These are phyloP conservation scores for Helleia helle DNA, from an alignment of 2,888 invertebrate species.

Conservation along the genomic window DNA sequence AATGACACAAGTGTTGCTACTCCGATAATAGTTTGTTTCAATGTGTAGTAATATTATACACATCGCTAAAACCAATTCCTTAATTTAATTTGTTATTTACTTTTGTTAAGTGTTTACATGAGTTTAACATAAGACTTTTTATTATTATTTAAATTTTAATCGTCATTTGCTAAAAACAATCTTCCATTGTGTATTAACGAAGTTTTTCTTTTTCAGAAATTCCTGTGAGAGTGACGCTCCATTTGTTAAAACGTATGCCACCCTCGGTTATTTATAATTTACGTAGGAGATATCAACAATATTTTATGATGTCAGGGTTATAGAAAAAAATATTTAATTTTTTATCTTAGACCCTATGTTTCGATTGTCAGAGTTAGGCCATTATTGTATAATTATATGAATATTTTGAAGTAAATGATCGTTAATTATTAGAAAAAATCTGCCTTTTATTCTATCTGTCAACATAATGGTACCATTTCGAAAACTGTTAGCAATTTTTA, in stretches of 20 bases:
- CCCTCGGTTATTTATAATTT: constrained; percentile 92
- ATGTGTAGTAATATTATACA: no score
- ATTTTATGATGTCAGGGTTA: constrained; percentile 57
- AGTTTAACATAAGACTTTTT: no score
- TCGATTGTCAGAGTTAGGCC: constrained; percentile 51
- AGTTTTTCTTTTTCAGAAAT: constrained; percentile 79
- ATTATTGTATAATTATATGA: constrained; percentile 63
- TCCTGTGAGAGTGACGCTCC: constrained; percentile 90
- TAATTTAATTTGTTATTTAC: no score
- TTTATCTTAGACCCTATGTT: constrained; percentile 61
- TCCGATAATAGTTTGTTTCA: no score
- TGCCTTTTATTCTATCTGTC: constrained; percentile 44
- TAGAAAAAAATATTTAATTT: constrained; percentile 54
- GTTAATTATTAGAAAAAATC: constrained; percentile 69
- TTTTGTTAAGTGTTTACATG: no score
- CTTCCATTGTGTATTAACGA: no score
- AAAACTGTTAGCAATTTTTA: not conserved
- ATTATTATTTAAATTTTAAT: no score
- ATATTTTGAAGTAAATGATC: constrained; percentile 73
- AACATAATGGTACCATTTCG: not conserved
- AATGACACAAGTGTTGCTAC: no score
- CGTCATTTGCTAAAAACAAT: no score
- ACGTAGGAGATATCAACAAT: constrained; percentile 60
- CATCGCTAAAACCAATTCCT: no score
- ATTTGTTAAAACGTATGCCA: constrained; percentile 95